Base-by-base conservation (phyloP, 2,888 invertebrate species). In the Apoderus coryli region DNA sequence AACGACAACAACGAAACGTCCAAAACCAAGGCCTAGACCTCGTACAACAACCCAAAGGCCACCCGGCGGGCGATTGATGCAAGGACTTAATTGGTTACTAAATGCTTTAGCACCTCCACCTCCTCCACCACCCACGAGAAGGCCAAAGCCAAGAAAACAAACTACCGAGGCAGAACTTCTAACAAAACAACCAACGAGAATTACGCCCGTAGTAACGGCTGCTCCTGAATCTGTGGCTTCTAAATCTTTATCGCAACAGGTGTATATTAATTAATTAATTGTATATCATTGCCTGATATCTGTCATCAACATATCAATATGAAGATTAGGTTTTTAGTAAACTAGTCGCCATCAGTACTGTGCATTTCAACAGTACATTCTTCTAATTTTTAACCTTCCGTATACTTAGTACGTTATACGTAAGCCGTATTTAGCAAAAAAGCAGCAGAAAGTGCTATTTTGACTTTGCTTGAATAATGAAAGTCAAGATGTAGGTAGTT, bases 41-140 rank as follows among this genome's bases (percentile, higher is more conserved):
- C 56, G 44, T n/a, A 57, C 56, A 14, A 56, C 62, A 3, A 46
- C 64, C 6, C 57, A 67, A n/a, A 55, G 52, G 12, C 51, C 56
- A 3, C 40, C 62, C 51, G 54, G 59, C 39, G 54, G 59, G 38
- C 44, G 52, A 14, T 27, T 58, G 4, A 51, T 54, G 47, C 54
- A 54, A 43, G 55, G 59, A 11, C 36, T 60, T 6, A 56, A 52
- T 33, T 59, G 59, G 58, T 39, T 60, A 9, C 38, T 59, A 4
- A 57, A 54, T 34, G 50, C 52, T 22, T 44, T 57, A n/a, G 49
- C 49, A 16, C 45, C 44, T 14, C 44, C 44, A 5, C 45, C 52
- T 22, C 45, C 44, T 14, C 44, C 44, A 5, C 45, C 52, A 23
- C 43, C 41, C 19, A 42, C 50, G 1, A 49, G 42, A 25, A 42